A percentile compares a stretch with the other conserved stretches of the same genome.
Conservation (phyloP, 2,797 vertebrate genomes). For the Argya squamiceps region DNA sequence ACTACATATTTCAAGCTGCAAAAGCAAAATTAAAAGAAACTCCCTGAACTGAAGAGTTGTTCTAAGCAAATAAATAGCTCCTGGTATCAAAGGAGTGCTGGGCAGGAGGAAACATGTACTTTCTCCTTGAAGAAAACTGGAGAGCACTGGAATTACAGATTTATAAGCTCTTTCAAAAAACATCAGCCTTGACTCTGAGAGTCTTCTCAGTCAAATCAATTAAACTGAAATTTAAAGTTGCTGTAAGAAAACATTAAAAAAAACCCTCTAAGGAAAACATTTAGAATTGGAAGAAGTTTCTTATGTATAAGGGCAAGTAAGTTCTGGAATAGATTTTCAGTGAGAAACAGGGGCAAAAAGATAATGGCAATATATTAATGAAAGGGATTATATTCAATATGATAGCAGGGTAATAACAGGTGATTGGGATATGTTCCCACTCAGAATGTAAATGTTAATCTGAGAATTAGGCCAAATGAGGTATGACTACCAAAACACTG, state of each 20-base stretch:
- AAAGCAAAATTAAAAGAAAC: slow-evolving; percentile 3
- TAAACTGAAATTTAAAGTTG: not conserved
- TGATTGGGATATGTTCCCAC: not conserved
- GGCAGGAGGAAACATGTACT: slow-evolving; percentile 2
- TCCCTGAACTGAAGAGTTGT: not conserved
- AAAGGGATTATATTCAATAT: not conserved
- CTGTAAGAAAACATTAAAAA: not conserved
- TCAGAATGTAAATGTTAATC: not conserved
- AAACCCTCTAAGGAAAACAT: not conserved
- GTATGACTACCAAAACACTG: not conserved
- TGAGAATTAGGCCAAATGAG: not conserved
- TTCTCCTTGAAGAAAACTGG: not conserved
- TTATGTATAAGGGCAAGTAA: not conserved
- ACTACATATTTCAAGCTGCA: not conserved
- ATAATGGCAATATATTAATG: not conserved
- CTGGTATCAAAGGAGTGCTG: not conserved
- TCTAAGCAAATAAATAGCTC: slow-evolving; percentile 3
- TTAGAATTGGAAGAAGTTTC: not conserved
- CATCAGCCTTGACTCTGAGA: not conserved
- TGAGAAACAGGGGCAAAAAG: not conserved
- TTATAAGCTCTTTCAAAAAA: not conserved
- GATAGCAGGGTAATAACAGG: not conserved
- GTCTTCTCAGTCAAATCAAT: not conserved
- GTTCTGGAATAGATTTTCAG: not conserved
- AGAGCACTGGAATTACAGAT: not conserved